Evolutionary conservation across 35 echinoderm and acorn worm species (phyloP).

Genomic region (Anneissia japonica): DNA sequence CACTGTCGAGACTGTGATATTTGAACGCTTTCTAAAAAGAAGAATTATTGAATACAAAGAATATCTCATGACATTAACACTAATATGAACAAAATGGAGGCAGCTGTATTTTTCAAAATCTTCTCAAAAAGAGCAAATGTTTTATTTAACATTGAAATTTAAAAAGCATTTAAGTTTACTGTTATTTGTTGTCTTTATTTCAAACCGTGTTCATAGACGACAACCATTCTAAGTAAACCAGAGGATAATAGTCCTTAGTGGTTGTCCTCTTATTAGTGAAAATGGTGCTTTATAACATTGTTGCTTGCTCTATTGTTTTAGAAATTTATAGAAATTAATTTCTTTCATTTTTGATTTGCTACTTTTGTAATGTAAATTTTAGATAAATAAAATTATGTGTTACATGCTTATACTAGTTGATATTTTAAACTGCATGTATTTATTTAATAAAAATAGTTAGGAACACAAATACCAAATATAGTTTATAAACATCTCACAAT

Average conservation of each 20-base stretch:
- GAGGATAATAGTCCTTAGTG: too few species aligned
- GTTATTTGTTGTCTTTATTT: too few species aligned
- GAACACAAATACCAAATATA: neutral
- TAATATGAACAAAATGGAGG: neutral
- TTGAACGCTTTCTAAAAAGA: neutral
- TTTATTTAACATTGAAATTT: too few species aligned
- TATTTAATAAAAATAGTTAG: neutral
- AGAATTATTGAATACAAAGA: too few species aligned
- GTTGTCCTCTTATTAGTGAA: too few species aligned
- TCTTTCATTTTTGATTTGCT: too few species aligned
- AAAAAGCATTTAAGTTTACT: neutral
- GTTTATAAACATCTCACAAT: neutral
- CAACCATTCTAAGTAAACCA: too few species aligned
- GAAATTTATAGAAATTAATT: too few species aligned
- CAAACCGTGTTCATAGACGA: too few species aligned
- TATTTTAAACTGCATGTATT: neutral
- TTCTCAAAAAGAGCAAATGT: too few species aligned
- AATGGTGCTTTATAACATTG: too few species aligned
- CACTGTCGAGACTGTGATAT: conserved; percentile 52
- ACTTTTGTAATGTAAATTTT: neutral
- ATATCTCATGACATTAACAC: neutral
- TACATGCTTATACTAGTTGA: neutral
- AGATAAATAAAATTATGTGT: neutral
- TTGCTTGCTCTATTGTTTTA: too few species aligned
- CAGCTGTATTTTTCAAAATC: neutral